These are phyloP conservation scores for Stegostoma tigrinum DNA, from an alignment of 2,113 vertebrate species.

Conservation along the genomic window DNA sequence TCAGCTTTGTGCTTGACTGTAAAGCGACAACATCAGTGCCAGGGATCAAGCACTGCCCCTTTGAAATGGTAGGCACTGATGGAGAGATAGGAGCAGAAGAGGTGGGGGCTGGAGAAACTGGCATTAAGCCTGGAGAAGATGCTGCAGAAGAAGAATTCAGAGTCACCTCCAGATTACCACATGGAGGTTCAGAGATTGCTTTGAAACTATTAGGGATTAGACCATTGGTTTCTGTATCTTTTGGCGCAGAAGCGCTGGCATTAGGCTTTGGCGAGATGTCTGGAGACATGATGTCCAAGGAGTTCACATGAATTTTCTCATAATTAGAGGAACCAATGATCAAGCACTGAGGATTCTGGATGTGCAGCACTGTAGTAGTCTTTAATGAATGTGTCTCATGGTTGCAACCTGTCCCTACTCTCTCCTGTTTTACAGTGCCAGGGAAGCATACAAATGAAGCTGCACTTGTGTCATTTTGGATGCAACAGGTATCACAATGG, in stretches of 20 bases:
- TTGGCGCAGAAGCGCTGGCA: slow-evolving; percentile 43
- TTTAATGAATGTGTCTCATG: slow-evolving; percentile 41
- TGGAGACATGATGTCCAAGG: slow-evolving; percentile 43
- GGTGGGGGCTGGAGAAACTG: slow-evolving; percentile 77
- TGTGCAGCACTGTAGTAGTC: slow-evolving; percentile 42
- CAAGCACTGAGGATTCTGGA: slow-evolving; percentile 45
- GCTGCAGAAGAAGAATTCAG: slow-evolving; percentile 81
- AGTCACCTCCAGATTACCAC: slow-evolving; percentile 80
- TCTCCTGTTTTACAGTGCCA: slow-evolving; percentile 56
- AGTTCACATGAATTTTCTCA: slow-evolving; percentile 47
- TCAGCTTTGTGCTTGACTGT: slow-evolving; percentile 67
- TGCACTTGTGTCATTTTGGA: slow-evolving; percentile 31
- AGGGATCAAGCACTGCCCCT: slow-evolving; percentile 38
- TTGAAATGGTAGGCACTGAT: slow-evolving; percentile 50
- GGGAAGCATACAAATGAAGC: slow-evolving; percentile 39
- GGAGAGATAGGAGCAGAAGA: slow-evolving; percentile 85
- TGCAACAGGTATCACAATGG: slow-evolving; percentile 44
- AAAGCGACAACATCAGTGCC: slow-evolving; percentile 51
- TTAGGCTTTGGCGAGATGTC: slow-evolving; percentile 52
- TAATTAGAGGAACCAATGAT: slow-evolving; percentile 38
- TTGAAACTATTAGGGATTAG: slow-evolving; percentile 75
- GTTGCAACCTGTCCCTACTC: slow-evolving; percentile 39
- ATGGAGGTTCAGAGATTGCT: slow-evolving; percentile 71
- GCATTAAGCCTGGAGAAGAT: slow-evolving; percentile 81
- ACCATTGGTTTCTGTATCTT: slow-evolving; percentile 56